Conservation (phyloP, 2,113 vertebrate species). For the Oncorhynchus clarkii region DNA sequence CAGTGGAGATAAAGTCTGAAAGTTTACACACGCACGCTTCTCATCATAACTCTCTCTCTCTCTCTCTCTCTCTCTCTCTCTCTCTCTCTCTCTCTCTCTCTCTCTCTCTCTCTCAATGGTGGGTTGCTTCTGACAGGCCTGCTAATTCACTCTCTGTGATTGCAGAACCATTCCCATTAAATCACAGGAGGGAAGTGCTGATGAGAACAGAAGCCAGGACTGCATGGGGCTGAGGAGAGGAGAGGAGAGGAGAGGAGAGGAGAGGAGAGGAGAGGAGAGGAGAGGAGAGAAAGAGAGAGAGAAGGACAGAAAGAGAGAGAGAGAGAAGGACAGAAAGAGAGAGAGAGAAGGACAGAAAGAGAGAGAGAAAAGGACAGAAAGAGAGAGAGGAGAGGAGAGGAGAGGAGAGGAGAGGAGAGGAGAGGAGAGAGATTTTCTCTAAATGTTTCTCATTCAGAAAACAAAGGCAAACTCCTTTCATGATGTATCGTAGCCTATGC, state of each 20-base stretch:
- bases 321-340: no score
- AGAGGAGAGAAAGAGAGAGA: no score
- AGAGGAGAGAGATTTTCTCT: not conserved
- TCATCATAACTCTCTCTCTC: not conserved
- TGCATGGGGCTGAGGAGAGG: not conserved
- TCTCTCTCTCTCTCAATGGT: constrained; percentile 24
- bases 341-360: no score
- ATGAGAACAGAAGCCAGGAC: constrained; percentile 16
- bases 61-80: not conserved
- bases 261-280: no score
- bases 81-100: not conserved
- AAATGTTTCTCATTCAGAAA: no score
- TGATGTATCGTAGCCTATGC: no score
- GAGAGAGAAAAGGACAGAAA: no score
- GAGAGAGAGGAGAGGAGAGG: no score
- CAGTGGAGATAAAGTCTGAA: constrained; percentile 26
- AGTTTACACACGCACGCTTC: constrained; percentile 4
- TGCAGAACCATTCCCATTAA: constrained; percentile 49
- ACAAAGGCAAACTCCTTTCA: no score
- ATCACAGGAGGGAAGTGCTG: constrained; percentile 34
- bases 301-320: no score
- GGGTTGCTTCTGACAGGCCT: constrained; percentile 43
- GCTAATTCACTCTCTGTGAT: constrained; percentile 50
- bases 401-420: not conserved
- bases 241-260: not conserved